Base-by-base conservation (phyloP, 2,797 vertebrate genomes). In the Picus viridis region DNA sequence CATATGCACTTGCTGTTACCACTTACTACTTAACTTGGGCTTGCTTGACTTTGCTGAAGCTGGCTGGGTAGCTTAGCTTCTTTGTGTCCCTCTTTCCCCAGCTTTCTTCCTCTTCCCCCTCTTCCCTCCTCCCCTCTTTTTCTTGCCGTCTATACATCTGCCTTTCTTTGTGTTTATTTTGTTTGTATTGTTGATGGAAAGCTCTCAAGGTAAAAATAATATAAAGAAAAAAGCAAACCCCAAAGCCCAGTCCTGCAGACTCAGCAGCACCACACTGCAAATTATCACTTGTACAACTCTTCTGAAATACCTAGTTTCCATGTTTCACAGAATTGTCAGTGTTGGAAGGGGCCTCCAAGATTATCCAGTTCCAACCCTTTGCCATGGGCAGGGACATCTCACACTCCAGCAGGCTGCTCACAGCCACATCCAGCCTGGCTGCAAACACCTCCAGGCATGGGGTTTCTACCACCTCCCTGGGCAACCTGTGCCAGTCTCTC, bases 1-100 rank as follows among this genome's bases (percentile, higher is more conserved):
- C n/a, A 76, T 78, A 89, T 63, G 49, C 54, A 86, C 76, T 96
- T 83, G 22, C 72, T 89, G 6, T 93, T 95, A 75, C 90, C 90
- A 45, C 70, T 79, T 92, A 81, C 69, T 80, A 49, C 30, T 90
- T 91, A 63, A 80, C 85, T 83, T 3, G 11, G 73, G 58, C 53
- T 95, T 95, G 65, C 95, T 86, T 86, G 86, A 83, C 68, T 93
- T 92, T 6, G n/a, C 62, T 65, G 76, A 86, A 83, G 51, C 70
- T 79, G 61, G 30, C 34, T 34, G 47, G 24, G 13, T 74, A 65
- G 27, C 22, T 90, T 58, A 80, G 73, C 24, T 7, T 43, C 62
- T 77, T 88, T 43, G 23, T 64, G 15, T 29, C 20, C 12, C 32
- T 6, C 16, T 73, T 65, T 56, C 5, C 7, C 11, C 16, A 13